Conservation (phyloP, 2,797 vertebrate genomes). For the Anabas testudineus region DNA sequence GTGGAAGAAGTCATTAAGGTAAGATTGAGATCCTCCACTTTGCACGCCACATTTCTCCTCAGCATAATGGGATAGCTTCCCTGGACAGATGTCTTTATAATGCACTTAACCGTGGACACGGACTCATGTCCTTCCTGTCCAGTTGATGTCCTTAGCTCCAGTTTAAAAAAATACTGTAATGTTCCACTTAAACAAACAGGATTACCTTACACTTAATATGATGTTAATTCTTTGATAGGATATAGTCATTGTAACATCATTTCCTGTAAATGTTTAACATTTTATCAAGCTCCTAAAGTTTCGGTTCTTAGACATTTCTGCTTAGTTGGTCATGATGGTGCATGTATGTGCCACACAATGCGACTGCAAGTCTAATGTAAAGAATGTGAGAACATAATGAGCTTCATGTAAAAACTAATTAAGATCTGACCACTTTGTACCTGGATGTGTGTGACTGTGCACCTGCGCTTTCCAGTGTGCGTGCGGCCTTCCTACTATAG, state of each 20-base stretch:
- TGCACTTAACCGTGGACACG: not conserved
- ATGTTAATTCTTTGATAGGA: not conserved
- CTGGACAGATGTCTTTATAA: not conserved
- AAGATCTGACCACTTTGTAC: not conserved
- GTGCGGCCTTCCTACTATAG: constrained; percentile 34
- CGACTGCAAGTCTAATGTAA: not conserved
- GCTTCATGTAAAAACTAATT: not conserved
- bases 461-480: not conserved
- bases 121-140: not conserved
- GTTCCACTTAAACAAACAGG: not conserved
- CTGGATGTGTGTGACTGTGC: constrained; percentile 3
- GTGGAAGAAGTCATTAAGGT: constrained; percentile 29
- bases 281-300: too few relatives aligned
- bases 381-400: not conserved
- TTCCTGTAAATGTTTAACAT: not conserved
- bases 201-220: not conserved
- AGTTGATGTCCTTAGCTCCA: too few relatives aligned
- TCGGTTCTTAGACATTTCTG: too few relatives aligned
- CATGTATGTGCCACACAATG: too few relatives aligned
- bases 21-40: constrained; percentile 32
- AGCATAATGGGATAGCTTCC: not conserved
- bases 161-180: not conserved
- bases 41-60: not conserved
- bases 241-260: too few relatives aligned
- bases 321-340: not conserved